Conservation (phyloP, 2,797 vertebrate species). For the Coendou prehensilis region DNA sequence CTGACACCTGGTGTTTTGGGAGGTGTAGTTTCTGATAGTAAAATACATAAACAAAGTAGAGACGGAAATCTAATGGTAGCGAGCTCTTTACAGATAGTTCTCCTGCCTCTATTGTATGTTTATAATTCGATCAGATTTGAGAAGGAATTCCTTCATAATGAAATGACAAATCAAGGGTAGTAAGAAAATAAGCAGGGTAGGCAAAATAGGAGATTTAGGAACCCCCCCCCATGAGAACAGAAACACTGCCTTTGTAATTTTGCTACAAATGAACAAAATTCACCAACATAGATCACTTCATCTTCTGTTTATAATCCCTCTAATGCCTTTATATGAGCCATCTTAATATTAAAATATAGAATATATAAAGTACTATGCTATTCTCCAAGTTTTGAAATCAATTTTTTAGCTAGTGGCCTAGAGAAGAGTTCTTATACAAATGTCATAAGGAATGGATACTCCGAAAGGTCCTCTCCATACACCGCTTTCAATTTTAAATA, state of each 20-base stretch:
- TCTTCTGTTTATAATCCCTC: background rate
- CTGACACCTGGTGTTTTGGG: background rate
- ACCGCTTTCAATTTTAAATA: background rate
- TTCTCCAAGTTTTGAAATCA: background rate
- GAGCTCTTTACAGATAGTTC: background rate
- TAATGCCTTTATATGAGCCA: background rate
- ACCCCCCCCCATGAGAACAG: background rate
- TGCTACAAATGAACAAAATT: background rate
- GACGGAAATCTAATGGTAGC: accelerated
- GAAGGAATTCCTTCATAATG: background rate
- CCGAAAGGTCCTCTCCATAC: background rate
- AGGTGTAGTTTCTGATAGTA: background rate
- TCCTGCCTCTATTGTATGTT: accelerated
- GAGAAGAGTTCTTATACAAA: background rate
- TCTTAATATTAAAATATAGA: background rate
- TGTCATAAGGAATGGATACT: background rate
- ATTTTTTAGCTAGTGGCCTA: background rate
- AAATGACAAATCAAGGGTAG: too few species aligned
- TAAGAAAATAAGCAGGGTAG: background rate
- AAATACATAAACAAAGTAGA: background rate
- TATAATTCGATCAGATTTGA: background rate
- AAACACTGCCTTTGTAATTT: background rate
- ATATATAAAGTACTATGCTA: background rate
- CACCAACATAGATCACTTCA: background rate
- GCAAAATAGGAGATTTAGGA: background rate